Percentiles rank a stretch among this genome's conserved stretches.
These are phyloP conservation scores for Noturus placidus DNA, from an alignment of 2,113 vertebrate genomes.

Conservation along the genomic window DNA sequence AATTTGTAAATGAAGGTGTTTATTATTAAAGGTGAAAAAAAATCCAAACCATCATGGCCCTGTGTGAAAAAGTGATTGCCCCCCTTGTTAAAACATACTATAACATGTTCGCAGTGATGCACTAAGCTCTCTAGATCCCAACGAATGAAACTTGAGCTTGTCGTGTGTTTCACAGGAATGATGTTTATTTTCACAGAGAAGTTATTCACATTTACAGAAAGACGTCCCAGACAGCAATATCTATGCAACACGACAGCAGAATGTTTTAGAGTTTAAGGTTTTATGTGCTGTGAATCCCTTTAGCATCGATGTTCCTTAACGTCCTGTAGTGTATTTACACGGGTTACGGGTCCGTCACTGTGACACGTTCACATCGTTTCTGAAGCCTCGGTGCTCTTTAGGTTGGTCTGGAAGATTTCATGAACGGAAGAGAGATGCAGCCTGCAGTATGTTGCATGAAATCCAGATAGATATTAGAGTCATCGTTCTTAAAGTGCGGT, in stretches of 20 bases:
- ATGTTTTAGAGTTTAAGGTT: not conserved
- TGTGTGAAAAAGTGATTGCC: too few relatives aligned
- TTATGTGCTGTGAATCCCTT: not conserved
- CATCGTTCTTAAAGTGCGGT: not conserved
- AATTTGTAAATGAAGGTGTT: too few relatives aligned
- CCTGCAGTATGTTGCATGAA: not conserved
- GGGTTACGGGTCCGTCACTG: not conserved
- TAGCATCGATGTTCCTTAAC: not conserved
- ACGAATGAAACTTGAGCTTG: not conserved
- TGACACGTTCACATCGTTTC: not conserved
- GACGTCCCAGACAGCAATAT: conserved; percentile 65
- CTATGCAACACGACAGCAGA: conserved; percentile 54
- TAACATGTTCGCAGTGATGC: not conserved
- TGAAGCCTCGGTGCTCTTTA: not conserved
- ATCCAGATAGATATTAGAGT: not conserved
- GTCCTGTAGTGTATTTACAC: not conserved
- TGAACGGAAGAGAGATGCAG: not conserved
- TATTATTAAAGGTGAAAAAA: too few relatives aligned
- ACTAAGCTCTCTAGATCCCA: not conserved
- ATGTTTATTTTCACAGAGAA: conserved; percentile 78
- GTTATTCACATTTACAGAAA: conserved; percentile 76
- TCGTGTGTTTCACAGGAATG: conserved; percentile 57
- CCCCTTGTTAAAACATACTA: too few relatives aligned
- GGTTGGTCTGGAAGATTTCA: not conserved
- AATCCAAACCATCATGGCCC: too few relatives aligned